Evolutionary conservation across 2,113 vertebrate species (phyloP).

Genomic region (Corythornis madagascariensis): DNA sequence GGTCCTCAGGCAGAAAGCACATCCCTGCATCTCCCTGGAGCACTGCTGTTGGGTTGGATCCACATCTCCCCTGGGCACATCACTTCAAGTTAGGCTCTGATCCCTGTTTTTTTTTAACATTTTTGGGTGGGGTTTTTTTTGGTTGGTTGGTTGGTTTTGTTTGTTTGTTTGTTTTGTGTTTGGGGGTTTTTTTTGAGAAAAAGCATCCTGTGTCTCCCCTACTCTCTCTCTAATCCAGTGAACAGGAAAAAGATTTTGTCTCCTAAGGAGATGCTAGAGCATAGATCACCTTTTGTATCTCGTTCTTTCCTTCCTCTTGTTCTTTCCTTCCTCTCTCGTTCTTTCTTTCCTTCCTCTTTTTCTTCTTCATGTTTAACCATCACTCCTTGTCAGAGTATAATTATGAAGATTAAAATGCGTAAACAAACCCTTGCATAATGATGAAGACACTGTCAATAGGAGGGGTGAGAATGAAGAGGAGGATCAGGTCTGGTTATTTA

Average conservation of each 20-base stretch:
- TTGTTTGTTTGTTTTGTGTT: too few relatives aligned
- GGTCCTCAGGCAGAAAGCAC: neutral
- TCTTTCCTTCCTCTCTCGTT: neutral
- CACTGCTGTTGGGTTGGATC: neutral
- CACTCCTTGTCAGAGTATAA: conserved; percentile 41
- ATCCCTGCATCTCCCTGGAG: neutral
- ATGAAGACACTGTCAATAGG: conserved; percentile 11
- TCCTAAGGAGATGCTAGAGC: neutral
- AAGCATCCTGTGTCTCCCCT: neutral
- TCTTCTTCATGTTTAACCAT: neutral
- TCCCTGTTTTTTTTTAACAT: neutral
- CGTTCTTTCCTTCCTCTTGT: neutral
- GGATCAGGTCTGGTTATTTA: neutral
- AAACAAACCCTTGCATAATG: conserved; percentile 53
- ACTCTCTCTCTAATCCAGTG: neutral
- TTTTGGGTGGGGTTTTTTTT: too few relatives aligned
- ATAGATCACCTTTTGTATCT: neutral
- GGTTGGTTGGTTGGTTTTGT: too few relatives aligned
- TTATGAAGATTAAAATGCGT: conserved; percentile 26
- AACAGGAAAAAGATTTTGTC: conserved; percentile 6
- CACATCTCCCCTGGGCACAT: neutral
- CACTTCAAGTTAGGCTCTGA: neutral
- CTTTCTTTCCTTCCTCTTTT: neutral
- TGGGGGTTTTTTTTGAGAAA: neutral
- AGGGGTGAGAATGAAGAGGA: neutral